Evolutionary conservation across 2,888 invertebrate species (phyloP).

Genomic region (Alentia gelatinosa): DNA sequence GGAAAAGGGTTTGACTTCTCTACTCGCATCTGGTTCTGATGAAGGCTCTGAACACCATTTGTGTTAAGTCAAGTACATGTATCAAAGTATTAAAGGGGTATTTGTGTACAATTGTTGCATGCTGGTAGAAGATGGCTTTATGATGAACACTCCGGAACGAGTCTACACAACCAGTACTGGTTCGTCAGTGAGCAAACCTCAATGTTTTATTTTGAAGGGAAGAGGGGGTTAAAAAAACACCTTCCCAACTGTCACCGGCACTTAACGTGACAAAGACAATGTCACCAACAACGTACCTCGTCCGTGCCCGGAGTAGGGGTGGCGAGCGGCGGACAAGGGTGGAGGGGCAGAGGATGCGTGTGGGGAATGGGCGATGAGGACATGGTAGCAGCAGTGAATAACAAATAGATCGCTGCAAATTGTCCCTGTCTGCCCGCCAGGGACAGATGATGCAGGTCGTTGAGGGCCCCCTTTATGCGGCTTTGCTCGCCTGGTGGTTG

Average conservation of each 20-base stretch:
- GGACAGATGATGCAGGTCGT: neutral
- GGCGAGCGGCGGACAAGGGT: neutral
- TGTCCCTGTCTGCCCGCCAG: conserved; percentile 13
- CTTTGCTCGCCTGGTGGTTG: neutral
- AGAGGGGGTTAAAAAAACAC: neutral
- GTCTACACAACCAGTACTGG: too few species aligned
- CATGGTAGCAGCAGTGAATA: conserved; percentile 37
- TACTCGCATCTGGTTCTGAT: too few species aligned
- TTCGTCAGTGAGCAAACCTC: too few species aligned
- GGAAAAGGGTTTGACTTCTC: too few species aligned
- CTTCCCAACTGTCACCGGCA: neutral
- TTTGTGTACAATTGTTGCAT: too few species aligned
- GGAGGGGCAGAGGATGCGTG: neutral
- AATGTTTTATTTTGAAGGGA: too few species aligned
- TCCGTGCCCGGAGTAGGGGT: neutral
- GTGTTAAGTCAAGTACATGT: too few species aligned
- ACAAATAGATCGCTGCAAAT: conserved; percentile 42
- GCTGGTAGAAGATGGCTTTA: too few species aligned
- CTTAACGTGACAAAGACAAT: conserved; percentile 33
- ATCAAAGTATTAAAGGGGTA: too few species aligned
- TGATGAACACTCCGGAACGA: too few species aligned
- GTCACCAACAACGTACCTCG: neutral
- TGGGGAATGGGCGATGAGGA: too few species aligned
- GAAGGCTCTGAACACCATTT: too few species aligned
- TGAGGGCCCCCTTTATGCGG: neutral